phyloP scores from a whole-genome alignment of 2,113 vertebrate genomes.

The Psilopsiagon aymara region DNA sequence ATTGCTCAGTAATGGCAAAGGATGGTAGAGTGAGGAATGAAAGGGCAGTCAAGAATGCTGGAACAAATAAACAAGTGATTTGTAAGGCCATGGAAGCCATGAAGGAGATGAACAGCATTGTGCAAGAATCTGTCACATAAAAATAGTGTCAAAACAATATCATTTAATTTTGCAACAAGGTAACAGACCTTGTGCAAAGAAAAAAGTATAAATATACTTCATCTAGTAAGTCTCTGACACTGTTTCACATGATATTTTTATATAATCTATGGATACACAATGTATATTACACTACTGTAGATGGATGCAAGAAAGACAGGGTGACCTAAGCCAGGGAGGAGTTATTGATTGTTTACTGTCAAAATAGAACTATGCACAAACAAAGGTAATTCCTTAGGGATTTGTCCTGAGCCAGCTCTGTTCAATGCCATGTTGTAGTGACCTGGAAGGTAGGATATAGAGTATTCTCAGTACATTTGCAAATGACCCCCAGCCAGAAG shows the following conservation, averaged over 20 bases:
- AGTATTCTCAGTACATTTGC: not conserved
- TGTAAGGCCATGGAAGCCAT: constrained; percentile 1
- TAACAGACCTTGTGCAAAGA: constrained; percentile 10
- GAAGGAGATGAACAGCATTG: constrained; percentile 12
- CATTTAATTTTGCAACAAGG: not conserved
- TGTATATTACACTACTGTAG: not conserved
- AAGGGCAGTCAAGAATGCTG: not conserved
- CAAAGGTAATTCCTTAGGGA: not conserved
- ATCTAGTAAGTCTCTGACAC: not conserved
- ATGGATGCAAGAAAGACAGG: not conserved
- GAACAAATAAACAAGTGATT: constrained; percentile 42
- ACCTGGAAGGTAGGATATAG: not conserved
- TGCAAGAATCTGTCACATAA: not conserved
- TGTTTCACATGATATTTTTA: not conserved
- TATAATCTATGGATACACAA: not conserved
- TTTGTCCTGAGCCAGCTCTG: constrained; percentile 5
- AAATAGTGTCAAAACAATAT: constrained; percentile 31
- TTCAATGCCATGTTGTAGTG: not conserved
- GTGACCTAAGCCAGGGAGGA: not conserved
- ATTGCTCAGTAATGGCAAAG: not conserved
- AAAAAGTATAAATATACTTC: not conserved
- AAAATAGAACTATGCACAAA: not conserved
- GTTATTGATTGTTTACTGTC: constrained; percentile 51
- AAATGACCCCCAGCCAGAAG: constrained; percentile 30
- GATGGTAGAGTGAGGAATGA: not conserved